Conservation (phyloP, 1,140 invertebrate species). For the Camponotus floridanus region DNA sequence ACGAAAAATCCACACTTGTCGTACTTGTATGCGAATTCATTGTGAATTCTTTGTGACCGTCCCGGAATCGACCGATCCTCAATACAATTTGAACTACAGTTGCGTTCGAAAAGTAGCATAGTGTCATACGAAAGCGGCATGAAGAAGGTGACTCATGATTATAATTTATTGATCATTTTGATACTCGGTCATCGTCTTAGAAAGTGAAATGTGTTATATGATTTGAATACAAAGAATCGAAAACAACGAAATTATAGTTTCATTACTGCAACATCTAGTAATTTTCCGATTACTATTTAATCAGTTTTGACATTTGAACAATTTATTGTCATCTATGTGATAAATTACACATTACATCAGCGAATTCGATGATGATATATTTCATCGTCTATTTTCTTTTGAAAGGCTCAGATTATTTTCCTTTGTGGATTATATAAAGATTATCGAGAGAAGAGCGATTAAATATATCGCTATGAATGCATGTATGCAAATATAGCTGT, state of each 20-base stretch:
- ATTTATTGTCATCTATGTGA: not conserved
- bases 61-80: not conserved
- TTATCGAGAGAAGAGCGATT: conserved; percentile 1
- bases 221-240: not conserved
- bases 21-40: not conserved
- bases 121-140: not conserved
- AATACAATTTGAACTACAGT: not conserved
- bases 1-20: conserved; percentile 1
- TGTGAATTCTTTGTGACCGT: not conserved
- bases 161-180: conserved; percentile 47
- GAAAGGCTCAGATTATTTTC: not conserved
- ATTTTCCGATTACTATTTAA: not conserved
- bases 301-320: not conserved
- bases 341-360: not conserved
- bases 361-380: too few relatives aligned
- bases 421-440: not conserved
- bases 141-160: not conserved
- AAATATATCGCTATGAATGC: not conserved
- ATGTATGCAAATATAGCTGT: not conserved
- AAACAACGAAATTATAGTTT: not conserved
- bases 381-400: not conserved
- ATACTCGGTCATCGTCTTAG: conserved; percentile 30
- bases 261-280: not conserved
- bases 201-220: conserved; percentile 33
- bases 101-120: not conserved